A percentile compares a stretch with the other conserved stretches of the same genome.
Conservation (phyloP, 2,797 vertebrate genomes). For the Euthynnus affinis region DNA sequence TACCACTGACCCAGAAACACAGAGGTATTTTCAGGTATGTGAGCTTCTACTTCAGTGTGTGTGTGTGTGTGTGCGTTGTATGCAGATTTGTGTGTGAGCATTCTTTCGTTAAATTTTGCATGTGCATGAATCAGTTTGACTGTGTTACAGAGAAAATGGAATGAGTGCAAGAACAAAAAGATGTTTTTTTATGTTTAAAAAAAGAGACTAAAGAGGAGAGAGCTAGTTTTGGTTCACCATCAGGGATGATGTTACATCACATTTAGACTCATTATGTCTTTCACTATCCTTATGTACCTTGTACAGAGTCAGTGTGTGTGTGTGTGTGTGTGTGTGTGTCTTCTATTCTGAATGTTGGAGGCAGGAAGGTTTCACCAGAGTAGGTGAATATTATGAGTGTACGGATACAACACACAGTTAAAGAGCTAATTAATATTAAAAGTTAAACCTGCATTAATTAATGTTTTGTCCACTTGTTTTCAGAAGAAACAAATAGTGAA, state of each 20-base stretch:
- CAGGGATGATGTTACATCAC: constrained; percentile 25
- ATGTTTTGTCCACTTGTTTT: too few relatives aligned
- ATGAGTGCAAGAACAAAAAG: too few relatives aligned
- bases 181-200: neutral
- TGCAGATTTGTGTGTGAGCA: neutral
- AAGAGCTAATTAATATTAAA: neutral
- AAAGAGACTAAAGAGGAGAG: neutral
- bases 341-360: too few relatives aligned
- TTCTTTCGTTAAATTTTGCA: neutral
- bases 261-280: constrained; percentile 22
- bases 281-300: neutral
- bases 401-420: neutral
- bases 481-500: too few relatives aligned
- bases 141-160: neutral
- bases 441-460: too few relatives aligned
- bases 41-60: too few relatives aligned
- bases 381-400: neutral
- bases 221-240: constrained; percentile 11
- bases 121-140: neutral
- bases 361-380: too few relatives aligned
- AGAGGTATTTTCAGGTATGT: too few relatives aligned
- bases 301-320: constrained; percentile 1
- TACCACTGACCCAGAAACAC: too few relatives aligned
- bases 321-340: neutral
- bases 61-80: too few relatives aligned